Percentiles rank a stretch among this genome's conserved stretches.
These are phyloP conservation scores for Microctonus aethiopoides DNA, from an alignment of 2,888 invertebrate species.

Conservation along the genomic window DNA sequence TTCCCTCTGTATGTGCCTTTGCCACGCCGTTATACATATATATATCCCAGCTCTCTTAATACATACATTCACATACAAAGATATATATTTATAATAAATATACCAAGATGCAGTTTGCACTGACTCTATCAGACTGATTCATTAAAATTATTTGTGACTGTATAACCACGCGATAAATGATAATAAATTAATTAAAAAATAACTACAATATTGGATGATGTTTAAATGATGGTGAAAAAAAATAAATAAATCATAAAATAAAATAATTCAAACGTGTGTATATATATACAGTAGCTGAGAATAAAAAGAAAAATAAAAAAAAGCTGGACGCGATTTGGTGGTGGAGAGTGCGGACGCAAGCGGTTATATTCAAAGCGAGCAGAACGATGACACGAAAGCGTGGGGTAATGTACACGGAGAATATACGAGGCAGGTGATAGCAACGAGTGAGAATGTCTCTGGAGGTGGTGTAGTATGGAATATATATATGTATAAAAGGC, in stretches of 20 bases:
- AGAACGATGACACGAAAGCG: slow-evolving; percentile 27
- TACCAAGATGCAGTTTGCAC: not conserved
- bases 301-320: not conserved
- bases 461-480: slow-evolving; percentile 2
- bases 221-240: not conserved
- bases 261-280: not conserved
- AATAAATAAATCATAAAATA: not conserved
- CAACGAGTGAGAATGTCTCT: slow-evolving; percentile 28
- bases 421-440: slow-evolving; percentile 42
- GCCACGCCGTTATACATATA: slow-evolving; percentile 36
- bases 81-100: slow-evolving; percentile 1
- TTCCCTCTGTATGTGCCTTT: slow-evolving; percentile 55
- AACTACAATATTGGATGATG: not conserved
- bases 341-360: not conserved
- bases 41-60: slow-evolving; percentile 15
- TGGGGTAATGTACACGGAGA: slow-evolving; percentile 33
- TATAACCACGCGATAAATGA: not conserved
- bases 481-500: slow-evolving; percentile 17
- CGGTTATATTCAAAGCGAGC: slow-evolving; percentile 22
- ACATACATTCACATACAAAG: not conserved
- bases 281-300: slow-evolving; percentile 31
- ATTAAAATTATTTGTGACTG: slow-evolving; percentile 22
- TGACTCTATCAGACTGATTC: not conserved
- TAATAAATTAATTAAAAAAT: not conserved
- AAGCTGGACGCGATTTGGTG: not conserved